phyloP scores from a whole-genome alignment of 2,888 invertebrate genomes.

The Steinernema scapterisci region DNA sequence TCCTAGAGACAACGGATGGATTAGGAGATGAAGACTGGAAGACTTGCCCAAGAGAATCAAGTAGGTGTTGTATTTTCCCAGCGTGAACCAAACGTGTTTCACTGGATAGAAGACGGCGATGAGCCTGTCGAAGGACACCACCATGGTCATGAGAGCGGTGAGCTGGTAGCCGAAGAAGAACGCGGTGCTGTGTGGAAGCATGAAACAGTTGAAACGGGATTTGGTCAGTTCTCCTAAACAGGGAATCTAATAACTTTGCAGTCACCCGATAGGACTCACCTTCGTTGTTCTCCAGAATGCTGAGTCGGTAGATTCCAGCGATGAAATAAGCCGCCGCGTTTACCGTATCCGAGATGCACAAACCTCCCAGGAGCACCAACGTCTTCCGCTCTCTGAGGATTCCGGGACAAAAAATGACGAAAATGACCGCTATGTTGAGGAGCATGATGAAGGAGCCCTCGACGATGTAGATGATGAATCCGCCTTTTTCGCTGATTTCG shows the following conservation, averaged over 20 bases:
- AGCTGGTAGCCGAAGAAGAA: slow-evolving; percentile 20
- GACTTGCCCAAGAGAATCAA: neutral
- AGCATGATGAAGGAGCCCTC: slow-evolving; percentile 4
- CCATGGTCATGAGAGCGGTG: slow-evolving; percentile 20
- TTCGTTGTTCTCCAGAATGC: neutral
- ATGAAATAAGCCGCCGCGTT: neutral
- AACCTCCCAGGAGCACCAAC: neutral
- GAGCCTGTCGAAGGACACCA: slow-evolving; percentile 16
- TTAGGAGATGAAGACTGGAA: neutral
- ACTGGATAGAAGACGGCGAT: slow-evolving; percentile 8
- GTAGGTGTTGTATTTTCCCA: slow-evolving; percentile 5
- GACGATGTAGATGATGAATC: slow-evolving; percentile 12
- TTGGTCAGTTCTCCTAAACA: neutral
- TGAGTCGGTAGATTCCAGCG: neutral
- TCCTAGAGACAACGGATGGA: neutral
- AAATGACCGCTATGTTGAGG: slow-evolving; percentile 14
- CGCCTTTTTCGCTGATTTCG: neutral
- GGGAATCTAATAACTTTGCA: neutral
- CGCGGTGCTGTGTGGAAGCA: neutral
- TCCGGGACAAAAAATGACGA: neutral
- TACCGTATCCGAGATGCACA: slow-evolving; percentile 1
- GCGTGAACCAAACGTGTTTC: neutral
- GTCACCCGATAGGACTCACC: neutral
- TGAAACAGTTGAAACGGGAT: slow-evolving; percentile 3
- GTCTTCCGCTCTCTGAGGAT: neutral